Conservation (phyloP, 2,113 vertebrate genomes). For the Eurystomus gularis region DNA sequence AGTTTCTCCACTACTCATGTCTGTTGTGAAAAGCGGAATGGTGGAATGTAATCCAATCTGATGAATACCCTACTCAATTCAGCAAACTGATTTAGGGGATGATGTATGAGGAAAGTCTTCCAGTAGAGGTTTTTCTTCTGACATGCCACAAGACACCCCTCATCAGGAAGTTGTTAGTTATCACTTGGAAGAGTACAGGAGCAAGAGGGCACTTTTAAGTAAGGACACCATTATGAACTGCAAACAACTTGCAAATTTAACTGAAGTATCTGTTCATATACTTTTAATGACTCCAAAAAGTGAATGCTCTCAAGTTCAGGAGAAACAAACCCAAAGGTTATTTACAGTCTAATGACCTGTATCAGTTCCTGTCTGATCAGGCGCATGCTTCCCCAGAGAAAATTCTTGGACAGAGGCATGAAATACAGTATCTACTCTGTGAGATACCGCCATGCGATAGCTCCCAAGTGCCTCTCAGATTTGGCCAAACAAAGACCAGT, state of each 20-base stretch:
- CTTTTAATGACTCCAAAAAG: not conserved
- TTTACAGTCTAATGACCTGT: not conserved
- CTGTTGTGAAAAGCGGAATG: not conserved
- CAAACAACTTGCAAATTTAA: not conserved
- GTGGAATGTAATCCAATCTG: not conserved
- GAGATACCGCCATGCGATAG: not conserved
- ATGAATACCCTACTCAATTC: not conserved
- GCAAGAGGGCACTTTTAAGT: not conserved
- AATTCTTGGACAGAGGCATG: constrained; percentile 5
- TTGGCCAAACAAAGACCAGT: not conserved
- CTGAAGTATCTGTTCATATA: not conserved
- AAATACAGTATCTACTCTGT: not conserved
- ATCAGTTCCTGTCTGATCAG: not conserved
- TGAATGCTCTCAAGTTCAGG: not conserved
- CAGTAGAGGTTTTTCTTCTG: not conserved
- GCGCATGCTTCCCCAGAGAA: not conserved
- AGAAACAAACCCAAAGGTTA: not conserved
- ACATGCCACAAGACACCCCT: not conserved
- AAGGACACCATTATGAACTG: not conserved
- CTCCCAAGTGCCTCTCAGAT: not conserved
- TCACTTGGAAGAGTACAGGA: not conserved
- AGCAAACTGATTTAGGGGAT: not conserved
- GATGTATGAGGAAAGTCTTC: not conserved
- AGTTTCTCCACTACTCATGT: not conserved
- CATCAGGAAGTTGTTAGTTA: not conserved